A percentile compares a stretch with the other conserved stretches of the same genome.
Conservation (phyloP, 1,140 invertebrate genomes). For the Helicoverpa armigera region DNA sequence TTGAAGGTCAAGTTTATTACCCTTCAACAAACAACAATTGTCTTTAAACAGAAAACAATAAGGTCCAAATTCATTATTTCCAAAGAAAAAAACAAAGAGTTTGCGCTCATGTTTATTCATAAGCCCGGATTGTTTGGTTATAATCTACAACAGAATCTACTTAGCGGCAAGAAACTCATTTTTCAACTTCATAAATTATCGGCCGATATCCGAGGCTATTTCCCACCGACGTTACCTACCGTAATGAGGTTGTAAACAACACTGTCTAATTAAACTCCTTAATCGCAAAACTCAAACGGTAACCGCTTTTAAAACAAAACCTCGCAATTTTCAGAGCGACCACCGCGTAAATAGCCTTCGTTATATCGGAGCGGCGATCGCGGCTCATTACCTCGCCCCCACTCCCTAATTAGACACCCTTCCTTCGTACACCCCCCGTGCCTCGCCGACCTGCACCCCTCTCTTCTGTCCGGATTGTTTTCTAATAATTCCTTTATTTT, state of each 20-base stretch:
- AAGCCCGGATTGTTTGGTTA: slow-evolving; percentile 65
- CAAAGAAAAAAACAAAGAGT: slow-evolving; percentile 42
- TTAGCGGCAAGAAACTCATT: slow-evolving; percentile 76
- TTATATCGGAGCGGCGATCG: slow-evolving; percentile 85
- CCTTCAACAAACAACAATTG: slow-evolving; percentile 34
- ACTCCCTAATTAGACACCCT: slow-evolving; percentile 83
- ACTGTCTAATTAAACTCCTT: slow-evolving; percentile 86
- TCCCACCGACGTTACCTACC: slow-evolving; percentile 68
- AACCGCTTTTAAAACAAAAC: slow-evolving; percentile 86
- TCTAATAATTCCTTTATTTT: slow-evolving; percentile 85
- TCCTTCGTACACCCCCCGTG: slow-evolving; percentile 64
- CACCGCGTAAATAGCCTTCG: slow-evolving; percentile 84
- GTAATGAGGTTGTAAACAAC: slow-evolving; percentile 86
- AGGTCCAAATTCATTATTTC: slow-evolving; percentile 40
- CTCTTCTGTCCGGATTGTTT: slow-evolving; percentile 76
- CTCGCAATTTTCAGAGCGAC: slow-evolving; percentile 84
- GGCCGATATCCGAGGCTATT: slow-evolving; percentile 78
- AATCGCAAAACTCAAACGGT: slow-evolving; percentile 86
- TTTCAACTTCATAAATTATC: slow-evolving; percentile 85
- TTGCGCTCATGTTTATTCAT: slow-evolving; percentile 72
- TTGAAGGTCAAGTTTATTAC: slow-evolving; percentile 55
- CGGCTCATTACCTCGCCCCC: slow-evolving; percentile 84
- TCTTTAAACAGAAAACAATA: slow-evolving; percentile 46
- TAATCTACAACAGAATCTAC: slow-evolving; percentile 70
- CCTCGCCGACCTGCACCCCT: slow-evolving; percentile 54